phyloP scores from a whole-genome alignment of 1,140 invertebrate species.

The Heliconius hewitsoni region DNA sequence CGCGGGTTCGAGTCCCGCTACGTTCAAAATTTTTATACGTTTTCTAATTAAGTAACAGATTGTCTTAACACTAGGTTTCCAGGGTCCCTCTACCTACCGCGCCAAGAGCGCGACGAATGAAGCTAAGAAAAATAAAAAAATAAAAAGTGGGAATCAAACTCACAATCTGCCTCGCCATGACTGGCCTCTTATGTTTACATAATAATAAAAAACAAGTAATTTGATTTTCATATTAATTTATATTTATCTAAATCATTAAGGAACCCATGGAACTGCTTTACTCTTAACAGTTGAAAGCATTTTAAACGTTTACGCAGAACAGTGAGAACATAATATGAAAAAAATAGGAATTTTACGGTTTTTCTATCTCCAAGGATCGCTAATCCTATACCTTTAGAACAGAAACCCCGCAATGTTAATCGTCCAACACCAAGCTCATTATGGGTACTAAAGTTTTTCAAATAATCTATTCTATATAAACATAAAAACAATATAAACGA shows the following conservation, averaged over 20 bases:
- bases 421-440: neutral
- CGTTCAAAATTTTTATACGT: no score
- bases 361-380: neutral
- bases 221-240: no score
- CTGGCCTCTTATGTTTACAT: no score
- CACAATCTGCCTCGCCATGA: no score
- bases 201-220: no score
- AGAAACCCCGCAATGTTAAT: neutral
- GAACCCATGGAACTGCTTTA: neutral
- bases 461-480: neutral
- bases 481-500: neutral
- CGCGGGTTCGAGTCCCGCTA: no score
- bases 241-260: neutral
- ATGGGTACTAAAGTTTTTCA: constrained; percentile 1
- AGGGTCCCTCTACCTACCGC: no score
- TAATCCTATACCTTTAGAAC: neutral
- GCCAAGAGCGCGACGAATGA: no score
- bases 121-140: no score
- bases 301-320: constrained; percentile 11
- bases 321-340: neutral
- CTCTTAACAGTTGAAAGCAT: neutral
- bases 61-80: no score
- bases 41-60: no score
- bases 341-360: neutral
- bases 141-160: no score